A percentile compares a stretch with the other conserved stretches of the same genome.
These are phyloP conservation scores for Cremastinae sp. DNA, from an alignment of 2,888 invertebrate genomes.

Conservation along the genomic window DNA sequence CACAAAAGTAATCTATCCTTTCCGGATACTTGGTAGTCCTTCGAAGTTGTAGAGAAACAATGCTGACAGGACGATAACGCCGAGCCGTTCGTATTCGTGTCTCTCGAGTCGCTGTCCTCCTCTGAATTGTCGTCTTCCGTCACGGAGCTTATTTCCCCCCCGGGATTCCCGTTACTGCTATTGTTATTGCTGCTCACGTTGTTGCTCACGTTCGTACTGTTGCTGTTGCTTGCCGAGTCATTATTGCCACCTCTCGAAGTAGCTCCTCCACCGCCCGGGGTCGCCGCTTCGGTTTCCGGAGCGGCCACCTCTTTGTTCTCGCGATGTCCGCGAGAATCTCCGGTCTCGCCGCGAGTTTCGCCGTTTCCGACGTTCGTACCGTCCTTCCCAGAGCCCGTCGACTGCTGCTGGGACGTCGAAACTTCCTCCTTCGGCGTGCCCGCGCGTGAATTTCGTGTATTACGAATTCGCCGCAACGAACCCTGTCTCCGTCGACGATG, in stretches of 20 bases:
- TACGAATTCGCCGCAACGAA: slow-evolving; percentile 92
- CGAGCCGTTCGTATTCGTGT: slow-evolving; percentile 83
- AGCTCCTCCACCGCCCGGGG: slow-evolving; percentile 67
- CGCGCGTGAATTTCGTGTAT: slow-evolving; percentile 92
- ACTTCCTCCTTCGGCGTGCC: slow-evolving; percentile 88
- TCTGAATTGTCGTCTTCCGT: slow-evolving; percentile 96
- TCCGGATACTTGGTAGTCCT: slow-evolving; percentile 84
- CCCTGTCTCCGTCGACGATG: slow-evolving; percentile 94
- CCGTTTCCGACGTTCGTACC: slow-evolving; percentile 40
- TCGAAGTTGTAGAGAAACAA: slow-evolving; percentile 86
- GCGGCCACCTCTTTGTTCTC: slow-evolving; percentile 69
- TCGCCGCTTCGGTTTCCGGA: slow-evolving; percentile 79
- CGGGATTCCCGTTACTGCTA: slow-evolving; percentile 71
- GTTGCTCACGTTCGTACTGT: slow-evolving; percentile 47
- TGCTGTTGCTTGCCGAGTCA: slow-evolving; percentile 82
- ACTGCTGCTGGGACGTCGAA: slow-evolving; percentile 60
- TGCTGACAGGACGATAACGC: slow-evolving; percentile 85
- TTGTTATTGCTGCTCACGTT: slow-evolving; percentile 45
- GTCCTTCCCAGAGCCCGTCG: slow-evolving; percentile 46
- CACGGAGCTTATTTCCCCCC: slow-evolving; percentile 86
- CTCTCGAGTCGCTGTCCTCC: slow-evolving; percentile 96
- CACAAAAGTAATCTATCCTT: slow-evolving; percentile 88
- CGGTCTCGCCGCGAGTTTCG: slow-evolving; percentile 37
- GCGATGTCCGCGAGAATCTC: slow-evolving; percentile 51
- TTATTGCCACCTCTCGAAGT: slow-evolving; percentile 80